Conservation (phyloP, 2,113 vertebrate species). For the Empidonax traillii region DNA sequence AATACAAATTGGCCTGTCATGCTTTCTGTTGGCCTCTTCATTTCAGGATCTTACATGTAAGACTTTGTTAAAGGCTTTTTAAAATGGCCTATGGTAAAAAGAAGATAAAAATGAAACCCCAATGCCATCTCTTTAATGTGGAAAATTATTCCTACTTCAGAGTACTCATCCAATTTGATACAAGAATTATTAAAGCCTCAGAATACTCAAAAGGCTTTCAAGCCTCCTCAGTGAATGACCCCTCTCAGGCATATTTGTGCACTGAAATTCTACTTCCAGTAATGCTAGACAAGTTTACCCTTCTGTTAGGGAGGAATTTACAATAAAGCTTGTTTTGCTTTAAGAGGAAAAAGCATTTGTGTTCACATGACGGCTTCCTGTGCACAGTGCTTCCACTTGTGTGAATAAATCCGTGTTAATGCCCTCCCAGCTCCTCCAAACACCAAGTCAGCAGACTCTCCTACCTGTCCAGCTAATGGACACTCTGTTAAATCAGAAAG, state of each 20-base stretch:
- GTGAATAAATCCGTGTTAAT: not conserved
- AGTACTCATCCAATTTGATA: not conserved
- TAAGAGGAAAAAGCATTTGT: not conserved
- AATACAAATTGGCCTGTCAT: not conserved
- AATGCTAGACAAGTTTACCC: fast-evolving
- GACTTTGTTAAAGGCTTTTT: not conserved
- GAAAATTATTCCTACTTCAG: conserved; percentile 11
- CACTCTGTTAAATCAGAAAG: not conserved
- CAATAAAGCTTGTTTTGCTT: not conserved
- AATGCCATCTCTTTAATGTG: not conserved
- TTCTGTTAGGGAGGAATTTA: not conserved
- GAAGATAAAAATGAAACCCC: not conserved
- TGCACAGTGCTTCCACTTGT: not conserved
- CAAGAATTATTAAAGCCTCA: conserved; percentile 12
- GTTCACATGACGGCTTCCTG: not conserved
- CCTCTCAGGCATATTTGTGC: not conserved
- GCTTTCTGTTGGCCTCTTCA: not conserved
- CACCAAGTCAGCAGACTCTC: not conserved
- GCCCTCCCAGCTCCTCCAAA: not conserved
- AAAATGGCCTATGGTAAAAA: not conserved
- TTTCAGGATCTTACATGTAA: not conserved
- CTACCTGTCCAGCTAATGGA: not conserved
- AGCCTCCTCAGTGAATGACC: not conserved
- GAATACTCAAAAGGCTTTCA: not conserved
- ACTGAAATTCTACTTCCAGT: not conserved